Evolutionary conservation across 2,888 invertebrate genomes (phyloP).

Genomic region (Philereme transversata): DNA sequence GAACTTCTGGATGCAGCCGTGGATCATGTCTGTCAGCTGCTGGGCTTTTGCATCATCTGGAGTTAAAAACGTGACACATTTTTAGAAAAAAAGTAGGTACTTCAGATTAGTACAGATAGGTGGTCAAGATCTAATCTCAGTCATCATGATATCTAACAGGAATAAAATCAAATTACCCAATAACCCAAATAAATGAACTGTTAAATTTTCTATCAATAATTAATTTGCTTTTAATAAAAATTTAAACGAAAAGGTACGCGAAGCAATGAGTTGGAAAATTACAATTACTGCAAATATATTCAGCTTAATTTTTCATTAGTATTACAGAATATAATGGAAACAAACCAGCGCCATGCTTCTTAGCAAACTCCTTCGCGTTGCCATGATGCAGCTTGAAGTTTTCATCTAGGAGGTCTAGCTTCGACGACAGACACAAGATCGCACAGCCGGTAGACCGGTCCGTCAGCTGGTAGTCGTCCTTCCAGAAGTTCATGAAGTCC

Average conservation of each 20-base stretch:
- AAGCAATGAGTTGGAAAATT: no score
- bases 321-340: not conserved
- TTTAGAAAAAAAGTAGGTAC: no score
- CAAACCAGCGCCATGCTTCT: constrained; percentile 67
- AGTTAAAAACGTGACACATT: not conserved
- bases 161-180: no score
- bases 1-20: constrained; percentile 45
- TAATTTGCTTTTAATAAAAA: no score
- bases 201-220: no score
- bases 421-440: constrained; percentile 52
- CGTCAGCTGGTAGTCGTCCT: constrained; percentile 38
- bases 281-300: no score
- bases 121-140: no score
- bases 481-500: constrained; percentile 49
- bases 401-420: constrained; percentile 51
- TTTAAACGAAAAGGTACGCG: no score
- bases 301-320: no score
- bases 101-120: no score
- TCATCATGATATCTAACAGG: no score
- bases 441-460: constrained; percentile 51
- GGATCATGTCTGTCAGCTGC: constrained; percentile 54
- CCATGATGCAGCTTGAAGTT: constrained; percentile 53
- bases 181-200: no score
- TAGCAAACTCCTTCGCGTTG: constrained; percentile 52
- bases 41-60: constrained; percentile 58